These are phyloP conservation scores for Actenoides lindsayi DNA, from an alignment of 2,113 vertebrate species.

Conservation along the genomic window DNA sequence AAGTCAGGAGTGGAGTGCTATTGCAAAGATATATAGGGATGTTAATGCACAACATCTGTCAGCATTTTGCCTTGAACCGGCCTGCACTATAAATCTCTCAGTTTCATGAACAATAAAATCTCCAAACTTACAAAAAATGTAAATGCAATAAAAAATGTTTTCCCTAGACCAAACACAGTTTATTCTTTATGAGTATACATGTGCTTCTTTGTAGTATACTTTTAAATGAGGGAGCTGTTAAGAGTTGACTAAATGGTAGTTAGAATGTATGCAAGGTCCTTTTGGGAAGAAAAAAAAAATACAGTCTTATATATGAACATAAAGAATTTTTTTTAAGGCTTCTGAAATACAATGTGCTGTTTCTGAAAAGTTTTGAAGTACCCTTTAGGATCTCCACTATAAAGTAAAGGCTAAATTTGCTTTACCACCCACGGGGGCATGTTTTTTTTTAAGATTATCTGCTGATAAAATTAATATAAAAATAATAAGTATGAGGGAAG, in stretches of 20 bases:
- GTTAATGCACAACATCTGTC: background rate
- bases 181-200: background rate
- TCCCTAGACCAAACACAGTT: background rate
- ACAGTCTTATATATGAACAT: background rate
- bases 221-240: background rate
- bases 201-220: background rate
- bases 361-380: background rate
- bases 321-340: background rate
- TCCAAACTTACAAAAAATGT: background rate
- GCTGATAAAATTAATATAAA: background rate
- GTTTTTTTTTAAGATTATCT: background rate
- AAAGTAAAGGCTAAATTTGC: background rate
- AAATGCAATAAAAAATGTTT: background rate
- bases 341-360: background rate
- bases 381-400: background rate
- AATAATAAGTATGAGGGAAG: background rate
- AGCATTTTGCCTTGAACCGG: background rate
- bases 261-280: background rate
- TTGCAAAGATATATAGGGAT: background rate
- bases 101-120: background rate
- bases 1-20: background rate
- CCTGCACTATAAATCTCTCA: background rate
- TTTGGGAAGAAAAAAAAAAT: background rate
- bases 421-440: background rate
- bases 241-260: background rate